Conservation (phyloP, 2,113 vertebrate genomes). For the Eleginops maclovinus region DNA sequence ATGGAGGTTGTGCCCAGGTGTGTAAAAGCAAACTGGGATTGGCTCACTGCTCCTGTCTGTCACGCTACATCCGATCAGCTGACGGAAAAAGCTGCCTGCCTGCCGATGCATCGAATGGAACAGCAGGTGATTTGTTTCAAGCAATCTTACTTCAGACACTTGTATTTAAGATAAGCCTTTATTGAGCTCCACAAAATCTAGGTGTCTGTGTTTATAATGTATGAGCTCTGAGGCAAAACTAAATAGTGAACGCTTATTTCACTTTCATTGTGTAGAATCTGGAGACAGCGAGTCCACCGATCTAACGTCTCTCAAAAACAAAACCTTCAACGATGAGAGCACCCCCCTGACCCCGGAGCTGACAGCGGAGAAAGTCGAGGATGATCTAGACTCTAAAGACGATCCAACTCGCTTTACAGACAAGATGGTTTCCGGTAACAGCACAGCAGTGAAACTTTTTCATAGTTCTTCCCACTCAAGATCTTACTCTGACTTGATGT, state of each 20-base stretch:
- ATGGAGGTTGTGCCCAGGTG: constrained; percentile 88
- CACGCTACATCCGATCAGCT: constrained; percentile 74
- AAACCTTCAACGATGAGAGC: constrained; percentile 57
- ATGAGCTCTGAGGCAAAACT: neutral
- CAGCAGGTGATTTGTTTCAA: constrained; percentile 66
- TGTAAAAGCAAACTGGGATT: constrained; percentile 86
- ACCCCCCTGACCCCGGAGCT: constrained; percentile 11
- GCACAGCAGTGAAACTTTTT: neutral
- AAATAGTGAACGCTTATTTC: neutral
- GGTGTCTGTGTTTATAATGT: neutral
- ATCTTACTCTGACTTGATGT: neutral
- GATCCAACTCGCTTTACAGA: constrained; percentile 79
- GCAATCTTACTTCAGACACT: neutral
- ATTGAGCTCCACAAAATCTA: no score
- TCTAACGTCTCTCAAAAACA: constrained; percentile 36
- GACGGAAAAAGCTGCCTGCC: constrained; percentile 81
- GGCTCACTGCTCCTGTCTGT: constrained; percentile 82
- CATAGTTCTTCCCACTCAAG: neutral
- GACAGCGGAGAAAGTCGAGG: neutral
- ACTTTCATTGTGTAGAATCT: constrained; percentile 61
- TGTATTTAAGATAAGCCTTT: no score
- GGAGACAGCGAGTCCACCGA: constrained; percentile 39
- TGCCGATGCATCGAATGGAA: constrained; percentile 38
- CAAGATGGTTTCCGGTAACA: constrained; percentile 90
- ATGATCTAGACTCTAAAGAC: constrained; percentile 35